Evolutionary conservation across 2,888 invertebrate genomes (phyloP), one percentile per base, ranked within the genome.

Genomic region (Choreutis nemorana): DNA sequence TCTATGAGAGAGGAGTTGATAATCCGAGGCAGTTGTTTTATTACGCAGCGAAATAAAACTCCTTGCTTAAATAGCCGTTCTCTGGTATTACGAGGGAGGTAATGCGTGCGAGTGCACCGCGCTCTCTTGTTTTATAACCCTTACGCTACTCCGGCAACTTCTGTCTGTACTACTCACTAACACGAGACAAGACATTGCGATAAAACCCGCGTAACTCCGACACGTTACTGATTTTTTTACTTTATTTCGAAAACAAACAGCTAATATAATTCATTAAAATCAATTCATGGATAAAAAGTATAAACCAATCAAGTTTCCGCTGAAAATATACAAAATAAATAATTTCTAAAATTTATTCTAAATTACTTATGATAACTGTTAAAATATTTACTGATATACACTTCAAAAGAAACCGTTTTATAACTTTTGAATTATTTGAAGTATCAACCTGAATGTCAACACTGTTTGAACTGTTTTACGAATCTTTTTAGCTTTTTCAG

Each of bases 101-200:
- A 42, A 42, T 42, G 41, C 41, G 40, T 40, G 40, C 33, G 41
- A 42, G 40, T 42, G 40, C 38, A 42, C 40, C 38, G n/a, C n/a
- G n/a, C n/a, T n/a, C n/a, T n/a, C n/a, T n/a, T n/a, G n/a, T 42
- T 40, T 38, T 35, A 36, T 36, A 41, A 37, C 32, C 28, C 23
- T 30, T 24, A 26, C 36, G 35, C 31, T 35, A 42, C 35, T 40
- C 34, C 31, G 34, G 16, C 32, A 37, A 38, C 40, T 40, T 33
- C 36, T 32, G 31, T 35, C 35, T 28, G 30, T 28, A 32, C 36
- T 37, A 30, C 28, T 29, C 33, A 31, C n/a, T n/a, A n/a, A n/a
- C n/a, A 29, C 30, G 34, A 24, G 29, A 33, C 25, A 30, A 30
- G 32, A 32, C 32, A 35, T 31, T 24, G 27, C 29, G 32, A 33